Conservation (phyloP, 2,888 invertebrate genomes). For the Doris montereyensis region DNA sequence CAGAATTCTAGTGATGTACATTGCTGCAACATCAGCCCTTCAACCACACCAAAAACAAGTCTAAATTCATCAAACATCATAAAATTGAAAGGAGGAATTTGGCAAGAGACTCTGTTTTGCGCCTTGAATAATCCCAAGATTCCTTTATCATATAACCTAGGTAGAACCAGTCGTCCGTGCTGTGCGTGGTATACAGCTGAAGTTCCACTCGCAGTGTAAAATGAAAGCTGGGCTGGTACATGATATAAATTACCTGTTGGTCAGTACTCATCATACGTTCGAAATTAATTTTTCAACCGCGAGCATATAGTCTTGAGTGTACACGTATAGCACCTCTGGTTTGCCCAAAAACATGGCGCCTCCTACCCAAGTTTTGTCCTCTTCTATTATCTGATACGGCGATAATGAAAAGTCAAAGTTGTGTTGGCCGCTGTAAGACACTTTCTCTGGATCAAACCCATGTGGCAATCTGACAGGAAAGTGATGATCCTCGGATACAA, state of each 20-base stretch:
- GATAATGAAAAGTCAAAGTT: slow-evolving; percentile 44
- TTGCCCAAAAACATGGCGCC: slow-evolving; percentile 62
- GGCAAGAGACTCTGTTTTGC: slow-evolving; percentile 36
- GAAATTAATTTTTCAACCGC: slow-evolving; percentile 50
- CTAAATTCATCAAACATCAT: neutral
- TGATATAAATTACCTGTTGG: slow-evolving; percentile 61
- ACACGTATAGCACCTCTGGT: slow-evolving; percentile 52
- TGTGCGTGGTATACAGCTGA: slow-evolving; percentile 49
- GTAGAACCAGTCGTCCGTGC: slow-evolving; percentile 56
- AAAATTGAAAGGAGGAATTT: slow-evolving; percentile 1
- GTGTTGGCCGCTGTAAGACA: slow-evolving; percentile 48
- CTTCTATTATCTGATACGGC: slow-evolving; percentile 49
- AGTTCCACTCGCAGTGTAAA: slow-evolving; percentile 49
- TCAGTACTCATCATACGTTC: slow-evolving; percentile 64
- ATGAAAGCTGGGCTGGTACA: slow-evolving; percentile 50
- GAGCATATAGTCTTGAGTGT: slow-evolving; percentile 55
- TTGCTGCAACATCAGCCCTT: too few relatives aligned
- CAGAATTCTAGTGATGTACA: too few relatives aligned
- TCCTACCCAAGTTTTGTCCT: slow-evolving; percentile 59
- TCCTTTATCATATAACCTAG: slow-evolving; percentile 57
- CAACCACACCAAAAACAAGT: neutral
- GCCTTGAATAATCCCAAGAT: slow-evolving; percentile 42
- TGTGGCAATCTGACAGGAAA: slow-evolving; percentile 50
- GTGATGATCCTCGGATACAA: slow-evolving; percentile 43
- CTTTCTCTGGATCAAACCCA: slow-evolving; percentile 49